These are phyloP conservation scores for Zele albiditarsus DNA, from an alignment of 2,888 invertebrate genomes.

Conservation along the genomic window DNA sequence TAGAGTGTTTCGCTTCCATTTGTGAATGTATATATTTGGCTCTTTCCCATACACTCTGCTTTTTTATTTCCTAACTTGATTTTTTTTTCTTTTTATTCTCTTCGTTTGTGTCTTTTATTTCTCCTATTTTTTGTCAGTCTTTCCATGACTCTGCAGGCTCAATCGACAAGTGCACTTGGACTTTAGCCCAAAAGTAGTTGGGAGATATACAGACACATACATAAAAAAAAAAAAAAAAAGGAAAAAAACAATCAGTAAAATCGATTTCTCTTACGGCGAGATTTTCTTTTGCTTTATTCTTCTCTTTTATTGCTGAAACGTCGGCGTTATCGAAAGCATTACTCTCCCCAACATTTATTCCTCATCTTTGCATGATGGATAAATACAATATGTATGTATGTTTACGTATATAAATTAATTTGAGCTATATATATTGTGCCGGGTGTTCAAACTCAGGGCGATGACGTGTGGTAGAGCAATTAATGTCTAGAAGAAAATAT, in stretches of 20 bases:
- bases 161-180: constrained; percentile 42
- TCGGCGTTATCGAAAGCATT: background rate
- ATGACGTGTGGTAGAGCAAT: constrained; percentile 39
- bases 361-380: background rate
- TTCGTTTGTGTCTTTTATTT: background rate
- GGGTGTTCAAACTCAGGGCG: constrained; percentile 28
- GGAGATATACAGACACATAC: background rate
- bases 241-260: constrained; percentile 12
- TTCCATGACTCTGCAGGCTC: constrained; percentile 35
- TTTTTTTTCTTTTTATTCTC: constrained; percentile 7
- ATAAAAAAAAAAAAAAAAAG: background rate
- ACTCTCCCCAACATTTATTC: background rate
- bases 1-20: constrained; percentile 3
- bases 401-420: constrained; percentile 10
- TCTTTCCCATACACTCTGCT: background rate
- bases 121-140: constrained; percentile 11
- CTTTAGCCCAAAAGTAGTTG: constrained; percentile 37
- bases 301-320: constrained; percentile 17
- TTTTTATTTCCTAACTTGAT: constrained; percentile 5
- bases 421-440: constrained; percentile 11
- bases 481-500: constrained; percentile 42
- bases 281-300: background rate
- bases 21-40: background rate
- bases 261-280: constrained; percentile 36
- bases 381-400: constrained; percentile 18